A percentile compares a stretch with the other conserved stretches of the same genome.
phyloP scores from a whole-genome alignment of 2,888 invertebrate genomes.

The Ypsolopha scabrella region DNA sequence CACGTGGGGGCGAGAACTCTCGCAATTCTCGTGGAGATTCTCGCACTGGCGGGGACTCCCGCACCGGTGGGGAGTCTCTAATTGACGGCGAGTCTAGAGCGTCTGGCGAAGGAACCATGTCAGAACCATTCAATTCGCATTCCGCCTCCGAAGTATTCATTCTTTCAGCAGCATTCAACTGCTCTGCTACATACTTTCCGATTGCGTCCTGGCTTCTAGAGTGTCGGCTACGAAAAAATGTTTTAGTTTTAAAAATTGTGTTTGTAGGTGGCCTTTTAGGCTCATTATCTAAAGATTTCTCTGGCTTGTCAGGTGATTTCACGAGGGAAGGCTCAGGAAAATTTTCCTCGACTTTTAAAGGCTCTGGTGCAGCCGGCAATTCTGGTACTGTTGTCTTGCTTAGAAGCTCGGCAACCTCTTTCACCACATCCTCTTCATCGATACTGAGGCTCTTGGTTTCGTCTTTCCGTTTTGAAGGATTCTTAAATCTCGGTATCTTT shows the following conservation, averaged over 20 bases:
- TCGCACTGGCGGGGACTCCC: no score
- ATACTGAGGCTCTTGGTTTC: slow-evolving; percentile 49
- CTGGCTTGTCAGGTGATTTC: slow-evolving; percentile 60
- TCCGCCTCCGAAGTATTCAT: slow-evolving; percentile 50
- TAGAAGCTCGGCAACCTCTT: slow-evolving; percentile 72
- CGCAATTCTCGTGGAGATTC: no score
- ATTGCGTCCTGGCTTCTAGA: slow-evolving; percentile 67
- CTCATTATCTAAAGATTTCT: slow-evolving; percentile 26
- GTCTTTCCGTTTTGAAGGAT: slow-evolving; percentile 46
- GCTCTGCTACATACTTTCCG: slow-evolving; percentile 64
- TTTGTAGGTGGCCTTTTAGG: slow-evolving; percentile 35
- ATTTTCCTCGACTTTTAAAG: slow-evolving; percentile 67
- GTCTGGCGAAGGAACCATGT: slow-evolving; percentile 44
- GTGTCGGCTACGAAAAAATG: slow-evolving; percentile 67
- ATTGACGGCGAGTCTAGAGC: slow-evolving; percentile 49
- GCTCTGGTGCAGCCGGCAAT: slow-evolving; percentile 64
- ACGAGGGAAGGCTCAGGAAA: slow-evolving; percentile 65
- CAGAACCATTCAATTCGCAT: slow-evolving; percentile 50
- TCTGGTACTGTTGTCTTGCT: slow-evolving; percentile 72
- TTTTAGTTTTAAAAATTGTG: slow-evolving; percentile 67
- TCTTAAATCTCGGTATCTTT: slow-evolving; percentile 75
- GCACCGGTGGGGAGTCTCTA: slow-evolving; percentile 47
- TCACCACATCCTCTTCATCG: slow-evolving; percentile 60
- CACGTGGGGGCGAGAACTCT: slow-evolving; percentile 16
- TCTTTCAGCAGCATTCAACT: slow-evolving; percentile 54